Evolutionary conservation across 2,113 vertebrate genomes (phyloP), one percentile per base, ranked within the genome.

Genomic region (Zosterops hypoxanthus): DNA sequence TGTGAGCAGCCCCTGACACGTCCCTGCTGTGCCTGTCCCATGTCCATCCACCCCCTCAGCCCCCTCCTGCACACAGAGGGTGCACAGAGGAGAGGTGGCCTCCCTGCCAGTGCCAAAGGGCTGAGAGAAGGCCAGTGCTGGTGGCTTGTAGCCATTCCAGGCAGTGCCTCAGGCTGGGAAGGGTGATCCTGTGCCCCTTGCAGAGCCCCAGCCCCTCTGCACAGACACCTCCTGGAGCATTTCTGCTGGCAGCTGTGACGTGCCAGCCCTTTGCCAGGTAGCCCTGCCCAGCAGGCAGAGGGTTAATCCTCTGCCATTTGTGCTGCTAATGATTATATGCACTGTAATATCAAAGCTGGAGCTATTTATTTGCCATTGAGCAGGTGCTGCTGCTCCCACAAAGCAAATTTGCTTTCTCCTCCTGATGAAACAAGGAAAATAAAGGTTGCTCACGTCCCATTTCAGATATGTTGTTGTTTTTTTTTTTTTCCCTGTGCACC

Each of bases 361-460:
- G 84, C 88, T 87, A 86, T 96, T 96, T 96, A 94, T 97, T 94
- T 97, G 95, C 89, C 94, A 79, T 94, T 69, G 96, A 97, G 95
- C 94, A 97, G 96, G 96, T 96, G 95, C 94, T 96, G 94, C 91
- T 97, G 96, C 94, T 93, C 95, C 96, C 96, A 96, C 94, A 97
- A 96, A 97, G 97, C 94, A 96, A 96, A 97, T 97, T 97, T 97
- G 93, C 97, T 97, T 95, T 97, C 88, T 97, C 66, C 85, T 95
- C 85, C 91, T 96, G 91, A 91, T 93, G 84, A 96, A 96, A 96
- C 92, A 97, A 93, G 93, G 73, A 93, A 97, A 96, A 96, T 90
- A 95, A 97, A 96, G 96, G 95, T 98, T 98, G 97, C 97, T 97
- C 95, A 97, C 85, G 96, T 98, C 98, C 97, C 97, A 94, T 98